Evolutionary conservation across 2,888 invertebrate genomes (phyloP).

Genomic region (Orthosia cruda): DNA sequence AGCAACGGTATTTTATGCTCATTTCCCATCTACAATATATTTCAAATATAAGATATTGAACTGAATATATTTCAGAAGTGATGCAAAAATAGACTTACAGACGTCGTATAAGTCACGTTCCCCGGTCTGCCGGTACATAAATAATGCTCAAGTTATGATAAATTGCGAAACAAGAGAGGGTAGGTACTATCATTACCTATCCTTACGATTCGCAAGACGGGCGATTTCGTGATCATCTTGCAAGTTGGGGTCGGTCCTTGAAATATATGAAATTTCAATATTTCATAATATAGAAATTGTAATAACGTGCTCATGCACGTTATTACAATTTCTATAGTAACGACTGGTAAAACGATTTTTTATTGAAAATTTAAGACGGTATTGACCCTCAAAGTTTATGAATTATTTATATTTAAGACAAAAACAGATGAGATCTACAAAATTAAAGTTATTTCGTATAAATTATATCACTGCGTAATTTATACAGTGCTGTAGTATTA

Average conservation of each 20-base stretch:
- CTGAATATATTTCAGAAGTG: slow-evolving; percentile 21
- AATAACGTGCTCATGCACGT: too few species aligned
- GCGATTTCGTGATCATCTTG: slow-evolving; percentile 26
- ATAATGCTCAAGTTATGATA: slow-evolving; percentile 61
- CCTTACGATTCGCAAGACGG: slow-evolving; percentile 33
- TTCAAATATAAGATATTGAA: slow-evolving; percentile 15
- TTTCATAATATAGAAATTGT: too few species aligned
- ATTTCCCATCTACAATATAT: slow-evolving; percentile 9
- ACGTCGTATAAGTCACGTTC: slow-evolving; percentile 32
- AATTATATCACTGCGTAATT: too few species aligned
- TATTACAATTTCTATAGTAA: neutral
- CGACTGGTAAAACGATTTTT: neutral
- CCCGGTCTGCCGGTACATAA: slow-evolving; percentile 42
- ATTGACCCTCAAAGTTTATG: neutral
- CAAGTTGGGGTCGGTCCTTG: slow-evolving; percentile 28
- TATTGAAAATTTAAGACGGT: neutral
- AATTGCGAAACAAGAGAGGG: slow-evolving; percentile 58
- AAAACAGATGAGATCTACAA: neutral
- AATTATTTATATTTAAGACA: neutral
- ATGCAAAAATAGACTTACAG: slow-evolving; percentile 21
- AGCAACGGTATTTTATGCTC: neutral
- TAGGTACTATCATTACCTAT: slow-evolving; percentile 43
- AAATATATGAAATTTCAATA: slow-evolving; percentile 39
- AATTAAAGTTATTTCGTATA: too few species aligned
- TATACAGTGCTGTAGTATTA: too few species aligned